Evolutionary conservation across 1,140 invertebrate species (phyloP).

Genomic region (Argopecten irradians): DNA sequence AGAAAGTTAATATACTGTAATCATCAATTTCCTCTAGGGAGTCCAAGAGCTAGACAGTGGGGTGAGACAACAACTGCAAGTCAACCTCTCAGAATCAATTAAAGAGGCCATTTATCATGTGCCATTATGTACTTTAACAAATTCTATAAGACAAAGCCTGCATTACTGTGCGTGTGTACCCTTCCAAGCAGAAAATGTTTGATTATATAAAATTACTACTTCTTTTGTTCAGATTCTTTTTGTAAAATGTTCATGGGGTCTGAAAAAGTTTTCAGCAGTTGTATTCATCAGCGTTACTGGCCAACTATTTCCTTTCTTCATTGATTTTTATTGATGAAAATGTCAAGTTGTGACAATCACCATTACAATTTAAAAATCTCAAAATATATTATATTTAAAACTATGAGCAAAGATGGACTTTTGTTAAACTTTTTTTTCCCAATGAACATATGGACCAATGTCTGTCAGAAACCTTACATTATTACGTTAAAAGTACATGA

Average conservation of each 20-base stretch:
- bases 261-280: background rate
- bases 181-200: background rate
- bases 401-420: no score
- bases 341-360: no score
- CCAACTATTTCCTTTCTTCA: background rate
- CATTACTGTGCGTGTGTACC: no score
- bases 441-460: no score
- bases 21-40: background rate
- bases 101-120: background rate
- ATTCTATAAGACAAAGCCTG: background rate
- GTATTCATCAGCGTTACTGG: background rate
- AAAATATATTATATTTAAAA: no score
- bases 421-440: no score
- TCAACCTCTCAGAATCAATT: background rate
- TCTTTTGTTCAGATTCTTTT: background rate
- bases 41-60: background rate
- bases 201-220: background rate
- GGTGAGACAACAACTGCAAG: conserved; percentile 5
- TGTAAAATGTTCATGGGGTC: background rate
- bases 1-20: background rate
- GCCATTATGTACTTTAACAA: background rate
- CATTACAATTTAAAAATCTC: no score
- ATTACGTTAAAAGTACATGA: no score
- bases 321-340: no score
- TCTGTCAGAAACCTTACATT: no score